Evolutionary conservation across 2,888 invertebrate species (phyloP).

Genomic region (Eucera pruinosa): DNA sequence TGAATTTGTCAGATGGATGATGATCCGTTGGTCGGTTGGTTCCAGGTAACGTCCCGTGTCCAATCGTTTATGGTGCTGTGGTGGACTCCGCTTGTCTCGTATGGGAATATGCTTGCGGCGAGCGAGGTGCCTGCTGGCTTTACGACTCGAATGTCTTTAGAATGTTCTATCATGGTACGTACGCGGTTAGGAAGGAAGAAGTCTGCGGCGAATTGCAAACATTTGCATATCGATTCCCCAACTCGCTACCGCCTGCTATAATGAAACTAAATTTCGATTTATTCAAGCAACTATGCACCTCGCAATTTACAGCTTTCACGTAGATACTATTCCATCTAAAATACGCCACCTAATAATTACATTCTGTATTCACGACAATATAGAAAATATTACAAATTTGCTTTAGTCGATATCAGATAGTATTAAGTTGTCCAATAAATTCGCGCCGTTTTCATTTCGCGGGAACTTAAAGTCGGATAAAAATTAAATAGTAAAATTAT

Average conservation of each 20-base stretch:
- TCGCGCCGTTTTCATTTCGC: too few relatives aligned
- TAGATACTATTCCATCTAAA: too few relatives aligned
- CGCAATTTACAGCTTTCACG: too few relatives aligned
- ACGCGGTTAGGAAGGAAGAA: constrained; percentile 12
- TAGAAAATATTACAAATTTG: too few relatives aligned
- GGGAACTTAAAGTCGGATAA: too few relatives aligned
- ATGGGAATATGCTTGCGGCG: constrained; percentile 93
- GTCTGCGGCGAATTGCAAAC: constrained; percentile 5
- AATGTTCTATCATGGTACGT: constrained; percentile 93
- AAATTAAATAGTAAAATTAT: too few relatives aligned
- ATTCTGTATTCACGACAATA: too few relatives aligned
- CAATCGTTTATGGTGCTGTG: constrained; percentile 96
- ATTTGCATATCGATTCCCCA: constrained; percentile 4
- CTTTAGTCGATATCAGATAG: too few relatives aligned
- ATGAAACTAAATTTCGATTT: neutral
- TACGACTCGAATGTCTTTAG: constrained; percentile 94
- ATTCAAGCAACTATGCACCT: neutral
- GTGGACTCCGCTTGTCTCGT: constrained; percentile 96
- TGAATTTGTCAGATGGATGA: constrained; percentile 13
- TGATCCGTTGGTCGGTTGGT: constrained; percentile 42
- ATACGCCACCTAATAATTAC: too few relatives aligned
- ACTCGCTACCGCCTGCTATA: neutral
- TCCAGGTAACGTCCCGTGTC: constrained; percentile 94
- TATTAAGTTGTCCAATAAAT: too few relatives aligned
- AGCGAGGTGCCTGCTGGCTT: constrained; percentile 93